A percentile compares a stretch with the other conserved stretches of the same genome.
Conservation (phyloP, 2,797 vertebrate genomes). For the Holocentrus rufus region DNA sequence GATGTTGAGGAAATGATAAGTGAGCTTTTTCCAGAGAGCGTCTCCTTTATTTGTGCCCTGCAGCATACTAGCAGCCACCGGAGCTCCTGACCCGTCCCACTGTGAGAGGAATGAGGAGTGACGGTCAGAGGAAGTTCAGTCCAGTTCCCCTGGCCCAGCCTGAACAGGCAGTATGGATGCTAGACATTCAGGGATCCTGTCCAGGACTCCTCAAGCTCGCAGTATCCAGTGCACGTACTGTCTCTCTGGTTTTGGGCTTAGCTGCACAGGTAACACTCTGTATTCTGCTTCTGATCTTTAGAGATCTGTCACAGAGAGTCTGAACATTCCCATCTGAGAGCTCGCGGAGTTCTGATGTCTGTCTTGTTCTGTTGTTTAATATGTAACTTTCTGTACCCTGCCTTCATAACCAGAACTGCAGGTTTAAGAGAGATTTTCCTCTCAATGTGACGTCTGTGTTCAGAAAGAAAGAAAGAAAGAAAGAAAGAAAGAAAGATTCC, state of each 20-base stretch:
- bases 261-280: constrained; percentile 37
- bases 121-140: constrained; percentile 60
- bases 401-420: constrained; percentile 8
- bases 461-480: background rate
- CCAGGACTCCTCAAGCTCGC: constrained; percentile 27
- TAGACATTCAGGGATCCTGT: constrained; percentile 46
- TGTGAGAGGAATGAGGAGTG: constrained; percentile 47
- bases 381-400: constrained; percentile 8
- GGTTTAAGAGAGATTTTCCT: background rate
- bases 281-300: constrained; percentile 42
- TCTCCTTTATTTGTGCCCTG: constrained; percentile 50
- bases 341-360: constrained; percentile 31
- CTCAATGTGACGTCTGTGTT: no score
- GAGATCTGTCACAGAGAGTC: constrained; percentile 38
- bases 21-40: constrained; percentile 24
- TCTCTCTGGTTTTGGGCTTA: constrained; percentile 30
- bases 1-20: constrained; percentile 71
- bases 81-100: constrained; percentile 51
- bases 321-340: constrained; percentile 41
- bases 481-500: no score
- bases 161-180: constrained; percentile 1
- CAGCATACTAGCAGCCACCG: constrained; percentile 24
- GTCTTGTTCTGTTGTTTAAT: constrained; percentile 39
- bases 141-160: constrained; percentile 22
- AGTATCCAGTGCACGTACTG: constrained; percentile 11